Conservation (phyloP, 37 sponge, comb jelly and placozoan species). For the Beroe ovata region DNA sequence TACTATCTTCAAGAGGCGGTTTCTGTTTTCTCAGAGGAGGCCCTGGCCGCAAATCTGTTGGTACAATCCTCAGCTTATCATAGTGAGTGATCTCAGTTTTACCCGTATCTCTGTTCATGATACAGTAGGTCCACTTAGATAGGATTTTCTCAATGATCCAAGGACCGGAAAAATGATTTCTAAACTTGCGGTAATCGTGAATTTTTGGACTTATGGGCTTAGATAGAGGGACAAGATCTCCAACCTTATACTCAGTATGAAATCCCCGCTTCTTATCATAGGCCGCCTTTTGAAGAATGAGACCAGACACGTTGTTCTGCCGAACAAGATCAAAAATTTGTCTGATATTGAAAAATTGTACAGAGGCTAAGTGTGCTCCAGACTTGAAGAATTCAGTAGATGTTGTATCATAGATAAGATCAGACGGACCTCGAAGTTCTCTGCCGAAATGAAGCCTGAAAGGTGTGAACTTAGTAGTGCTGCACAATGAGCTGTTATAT, state of each 20-base stretch:
- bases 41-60: too few relatives aligned
- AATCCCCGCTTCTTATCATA: slow-evolving; percentile 27
- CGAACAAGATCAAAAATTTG: slow-evolving; percentile 19
- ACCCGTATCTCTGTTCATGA: too few relatives aligned
- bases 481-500: not conserved
- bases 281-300: not conserved
- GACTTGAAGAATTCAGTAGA: slow-evolving; percentile 14
- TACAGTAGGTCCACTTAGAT: too few relatives aligned
- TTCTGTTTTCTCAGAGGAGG: too few relatives aligned
- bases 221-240: slow-evolving; percentile 11
- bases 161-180: too few relatives aligned
- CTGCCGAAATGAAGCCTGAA: not conserved
- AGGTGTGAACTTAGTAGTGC: not conserved
- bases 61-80: too few relatives aligned
- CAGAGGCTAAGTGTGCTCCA: slow-evolving; percentile 7
- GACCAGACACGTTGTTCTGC: not conserved
- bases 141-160: too few relatives aligned
- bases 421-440: slow-evolving; percentile 6
- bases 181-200: not conserved
- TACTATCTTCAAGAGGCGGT: too few relatives aligned
- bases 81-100: too few relatives aligned
- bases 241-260: not conserved
- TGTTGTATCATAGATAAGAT: slow-evolving; percentile 23
- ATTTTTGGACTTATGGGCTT: slow-evolving; percentile 26
- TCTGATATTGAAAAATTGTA: not conserved